Conservation (phyloP, 2,888 invertebrate species). For the Dendrolimus pini region DNA sequence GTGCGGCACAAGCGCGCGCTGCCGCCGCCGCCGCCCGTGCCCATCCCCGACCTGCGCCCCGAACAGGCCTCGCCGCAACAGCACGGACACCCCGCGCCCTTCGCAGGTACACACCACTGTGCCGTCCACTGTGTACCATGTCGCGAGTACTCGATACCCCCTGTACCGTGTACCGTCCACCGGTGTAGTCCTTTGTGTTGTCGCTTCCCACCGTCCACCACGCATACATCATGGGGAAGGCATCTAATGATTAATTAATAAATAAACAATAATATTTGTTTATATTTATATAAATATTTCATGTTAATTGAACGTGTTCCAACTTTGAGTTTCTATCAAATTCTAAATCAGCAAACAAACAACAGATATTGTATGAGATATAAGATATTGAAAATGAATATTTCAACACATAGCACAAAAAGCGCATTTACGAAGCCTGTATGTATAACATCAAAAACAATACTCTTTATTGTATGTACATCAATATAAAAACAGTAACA, state of each 20-base stretch:
- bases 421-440: too few species aligned
- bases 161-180: background rate
- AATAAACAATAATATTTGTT: too few species aligned
- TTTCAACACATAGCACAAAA: too few species aligned
- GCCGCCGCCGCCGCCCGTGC: slow-evolving; percentile 87
- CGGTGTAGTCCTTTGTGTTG: background rate
- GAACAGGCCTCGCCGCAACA: slow-evolving; percentile 47
- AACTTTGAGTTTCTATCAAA: too few species aligned
- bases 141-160: background rate
- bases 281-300: too few species aligned
- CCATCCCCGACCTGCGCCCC: slow-evolving; percentile 92
- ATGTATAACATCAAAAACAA: too few species aligned
- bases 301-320: too few species aligned
- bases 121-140: background rate
- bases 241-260: background rate
- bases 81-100: slow-evolving; percentile 36
- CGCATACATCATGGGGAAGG: background rate
- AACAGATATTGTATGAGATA: too few species aligned
- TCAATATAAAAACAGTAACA: too few species aligned
- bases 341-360: too few species aligned
- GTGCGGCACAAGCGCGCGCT: slow-evolving; percentile 89
- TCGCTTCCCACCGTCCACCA: background rate
- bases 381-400: too few species aligned
- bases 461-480: too few species aligned
- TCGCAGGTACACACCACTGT: slow-evolving; percentile 54